A percentile compares a stretch with the other conserved stretches of the same genome.
phyloP scores from a whole-genome alignment of 64 coral and sea anemone species.

The Anthopleura sola region DNA sequence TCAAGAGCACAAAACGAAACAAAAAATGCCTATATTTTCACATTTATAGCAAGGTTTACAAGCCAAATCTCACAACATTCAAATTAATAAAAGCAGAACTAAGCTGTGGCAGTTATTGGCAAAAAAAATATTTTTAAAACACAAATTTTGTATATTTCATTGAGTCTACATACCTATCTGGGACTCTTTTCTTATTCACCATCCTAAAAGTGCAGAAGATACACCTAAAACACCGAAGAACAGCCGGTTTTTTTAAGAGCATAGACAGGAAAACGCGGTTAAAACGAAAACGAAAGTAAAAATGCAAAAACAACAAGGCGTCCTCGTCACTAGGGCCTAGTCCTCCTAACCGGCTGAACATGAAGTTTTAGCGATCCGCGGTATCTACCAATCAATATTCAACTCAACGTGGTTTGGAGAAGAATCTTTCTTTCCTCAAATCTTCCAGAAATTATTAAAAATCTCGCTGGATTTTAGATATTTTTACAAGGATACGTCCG shows the following conservation, averaged over 20 bases:
- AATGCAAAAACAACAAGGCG: conserved; percentile 7
- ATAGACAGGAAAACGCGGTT: background rate
- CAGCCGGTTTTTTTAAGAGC: background rate
- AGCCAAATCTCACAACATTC: no score
- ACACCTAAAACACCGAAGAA: background rate
- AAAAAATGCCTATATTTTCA: no score
- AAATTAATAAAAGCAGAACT: no score
- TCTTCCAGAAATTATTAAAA: background rate
- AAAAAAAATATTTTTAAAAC: background rate
- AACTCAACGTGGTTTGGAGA: background rate
- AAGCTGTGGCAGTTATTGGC: no score
- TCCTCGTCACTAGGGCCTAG: background rate
- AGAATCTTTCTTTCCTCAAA: background rate
- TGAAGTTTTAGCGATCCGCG: background rate
- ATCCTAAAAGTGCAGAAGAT: background rate
- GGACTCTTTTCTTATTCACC: conserved; percentile 41
- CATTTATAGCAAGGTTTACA: no score
- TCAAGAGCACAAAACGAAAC: no score
- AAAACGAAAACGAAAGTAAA: conserved; percentile 8
- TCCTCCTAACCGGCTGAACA: background rate
- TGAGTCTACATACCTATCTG: conserved; percentile 55
- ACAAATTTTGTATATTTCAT: background rate
- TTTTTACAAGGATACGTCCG: background rate
- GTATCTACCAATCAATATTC: background rate
- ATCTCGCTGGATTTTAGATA: background rate